These are phyloP conservation scores for Embiotoca jacksoni DNA, from an alignment of 2,113 vertebrate species.

Conservation along the genomic window DNA sequence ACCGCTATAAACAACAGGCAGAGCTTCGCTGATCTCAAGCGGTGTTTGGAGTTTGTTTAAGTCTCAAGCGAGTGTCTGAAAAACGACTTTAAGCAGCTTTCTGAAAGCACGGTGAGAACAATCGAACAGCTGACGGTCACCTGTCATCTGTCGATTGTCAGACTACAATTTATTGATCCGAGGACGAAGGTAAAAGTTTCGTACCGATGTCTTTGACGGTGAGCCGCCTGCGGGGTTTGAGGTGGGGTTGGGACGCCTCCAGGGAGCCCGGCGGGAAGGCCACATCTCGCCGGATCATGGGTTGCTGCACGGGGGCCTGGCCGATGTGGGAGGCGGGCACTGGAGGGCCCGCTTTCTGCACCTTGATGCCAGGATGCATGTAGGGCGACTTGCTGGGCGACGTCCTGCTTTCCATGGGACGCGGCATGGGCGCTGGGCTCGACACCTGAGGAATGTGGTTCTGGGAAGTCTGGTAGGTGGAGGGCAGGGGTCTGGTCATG, in stretches of 20 bases:
- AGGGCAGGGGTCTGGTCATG: conserved; percentile 92
- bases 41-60: too few species aligned
- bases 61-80: too few species aligned
- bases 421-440: conserved; percentile 93
- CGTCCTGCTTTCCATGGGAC: conserved; percentile 94
- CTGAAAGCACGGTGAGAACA: too few species aligned
- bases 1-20: background rate
- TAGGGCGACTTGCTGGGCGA: conserved; percentile 97
- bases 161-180: background rate
- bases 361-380: conserved; percentile 95
- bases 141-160: background rate
- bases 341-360: conserved; percentile 96
- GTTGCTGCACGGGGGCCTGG: conserved; percentile 91
- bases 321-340: conserved; percentile 95
- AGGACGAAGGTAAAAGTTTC: background rate
- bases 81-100: too few species aligned
- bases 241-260: conserved; percentile 93
- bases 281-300: conserved; percentile 93
- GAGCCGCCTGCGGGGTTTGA: conserved; percentile 93
- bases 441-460: conserved; percentile 99
- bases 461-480: conserved; percentile 92
- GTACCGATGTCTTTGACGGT: conserved; percentile 97
- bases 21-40: too few species aligned
- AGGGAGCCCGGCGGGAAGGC: conserved; percentile 96
- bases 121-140: background rate